These are phyloP conservation scores for Pycnomerus fuliginosus DNA, from an alignment of 2,888 invertebrate species.

Conservation along the genomic window DNA sequence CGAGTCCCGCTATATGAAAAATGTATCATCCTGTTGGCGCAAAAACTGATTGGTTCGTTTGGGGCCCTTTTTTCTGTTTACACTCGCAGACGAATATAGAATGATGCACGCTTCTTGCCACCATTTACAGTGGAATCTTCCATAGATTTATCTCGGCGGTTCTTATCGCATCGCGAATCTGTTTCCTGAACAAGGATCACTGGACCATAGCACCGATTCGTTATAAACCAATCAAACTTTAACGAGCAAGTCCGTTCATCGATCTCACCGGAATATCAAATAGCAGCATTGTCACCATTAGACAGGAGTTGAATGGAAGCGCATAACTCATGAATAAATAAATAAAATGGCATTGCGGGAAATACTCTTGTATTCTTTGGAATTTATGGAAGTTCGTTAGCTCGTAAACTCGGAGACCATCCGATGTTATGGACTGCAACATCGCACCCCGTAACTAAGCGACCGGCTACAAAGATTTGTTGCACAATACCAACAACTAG, in stretches of 20 bases:
- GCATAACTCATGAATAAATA: conserved; percentile 47
- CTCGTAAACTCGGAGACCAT: conserved; percentile 49
- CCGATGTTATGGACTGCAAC: conserved; percentile 48
- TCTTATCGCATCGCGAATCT: too few relatives aligned
- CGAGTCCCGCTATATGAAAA: conserved; percentile 50
- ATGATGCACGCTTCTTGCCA: too few relatives aligned
- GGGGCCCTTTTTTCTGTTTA: conserved; percentile 12
- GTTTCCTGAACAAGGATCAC: too few relatives aligned
- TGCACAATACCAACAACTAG: conserved; percentile 30
- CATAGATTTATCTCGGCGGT: too few relatives aligned
- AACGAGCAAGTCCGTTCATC: conserved; percentile 39
- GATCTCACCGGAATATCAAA: conserved; percentile 41
- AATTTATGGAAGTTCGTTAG: conserved; percentile 50
- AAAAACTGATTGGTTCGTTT: conserved; percentile 40
- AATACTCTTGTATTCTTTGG: conserved; percentile 40
- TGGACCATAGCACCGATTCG: too few relatives aligned
- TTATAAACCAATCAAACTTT: conserved; percentile 42
- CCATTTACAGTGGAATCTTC: too few relatives aligned
- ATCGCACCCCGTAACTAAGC: conserved; percentile 50
- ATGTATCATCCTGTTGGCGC: conserved; percentile 42
- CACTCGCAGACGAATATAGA: conserved; percentile 5
- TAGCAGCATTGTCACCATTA: conserved; percentile 41
- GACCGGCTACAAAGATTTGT: conserved; percentile 36
- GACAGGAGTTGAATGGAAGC: conserved; percentile 42
- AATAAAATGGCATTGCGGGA: conserved; percentile 43